Evolutionary conservation across 30 jellyfish, hydroid and myxozoan species (phyloP).

Genomic region (Aurelia coerulea): DNA sequence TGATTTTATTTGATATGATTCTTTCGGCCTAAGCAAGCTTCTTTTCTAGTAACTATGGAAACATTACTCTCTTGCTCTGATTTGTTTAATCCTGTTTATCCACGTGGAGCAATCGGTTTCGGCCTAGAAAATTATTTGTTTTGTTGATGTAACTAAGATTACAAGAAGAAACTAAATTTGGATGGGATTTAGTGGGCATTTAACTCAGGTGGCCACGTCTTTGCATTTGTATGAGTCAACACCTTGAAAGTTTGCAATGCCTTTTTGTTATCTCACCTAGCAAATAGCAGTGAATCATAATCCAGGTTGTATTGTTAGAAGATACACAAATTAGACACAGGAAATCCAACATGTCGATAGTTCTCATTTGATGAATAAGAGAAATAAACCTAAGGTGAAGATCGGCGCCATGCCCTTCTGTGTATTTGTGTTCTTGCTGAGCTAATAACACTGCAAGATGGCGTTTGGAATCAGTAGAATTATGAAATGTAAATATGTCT

Average conservation of each 20-base stretch:
- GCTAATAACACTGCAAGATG: constrained; percentile 31
- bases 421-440: constrained; percentile 22
- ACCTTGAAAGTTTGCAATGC: neutral
- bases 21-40: too few species aligned
- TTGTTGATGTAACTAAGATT: too few species aligned
- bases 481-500: constrained; percentile 36
- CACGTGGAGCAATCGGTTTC: too few species aligned
- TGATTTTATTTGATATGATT: too few species aligned
- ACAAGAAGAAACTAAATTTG: too few species aligned
- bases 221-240: too few species aligned
- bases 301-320: constrained; percentile 39
- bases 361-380: constrained; percentile 8
- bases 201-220: too few species aligned
- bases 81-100: too few species aligned
- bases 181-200: too few species aligned
- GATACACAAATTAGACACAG: constrained; percentile 41
- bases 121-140: too few species aligned
- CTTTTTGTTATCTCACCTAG: constrained; percentile 20
- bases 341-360: constrained; percentile 18
- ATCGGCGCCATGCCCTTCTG: constrained; percentile 62
- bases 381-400: constrained; percentile 13
- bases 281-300: constrained; percentile 53
- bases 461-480: constrained; percentile 23
- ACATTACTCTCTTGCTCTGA: too few species aligned
- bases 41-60: too few species aligned